These are phyloP conservation scores for Drosophila anomalata DNA, from an alignment of 2,888 invertebrate species.

Conservation along the genomic window DNA sequence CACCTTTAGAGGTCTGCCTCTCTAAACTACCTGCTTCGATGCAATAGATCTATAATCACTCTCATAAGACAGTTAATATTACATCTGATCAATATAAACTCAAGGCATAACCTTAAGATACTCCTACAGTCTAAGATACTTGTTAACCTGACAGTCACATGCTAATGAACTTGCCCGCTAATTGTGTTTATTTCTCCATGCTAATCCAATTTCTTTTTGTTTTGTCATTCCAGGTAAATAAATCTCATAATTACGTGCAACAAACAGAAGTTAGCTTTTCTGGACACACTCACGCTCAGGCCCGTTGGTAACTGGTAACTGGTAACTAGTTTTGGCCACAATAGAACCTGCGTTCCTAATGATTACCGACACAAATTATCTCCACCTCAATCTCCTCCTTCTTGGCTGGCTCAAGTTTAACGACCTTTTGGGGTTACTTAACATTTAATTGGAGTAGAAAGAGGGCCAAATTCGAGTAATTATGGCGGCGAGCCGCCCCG, in stretches of 20 bases:
- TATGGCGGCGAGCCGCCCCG: conserved; percentile 6
- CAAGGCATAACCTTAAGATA: not conserved
- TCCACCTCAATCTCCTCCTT: conserved; percentile 18
- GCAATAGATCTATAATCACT: too few species aligned
- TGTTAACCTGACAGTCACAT: conserved; percentile 2
- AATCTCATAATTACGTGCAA: conserved; percentile 25
- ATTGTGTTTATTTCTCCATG: conserved; percentile 30
- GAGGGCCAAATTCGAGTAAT: conserved; percentile 27
- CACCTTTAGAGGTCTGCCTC: conserved; percentile 21
- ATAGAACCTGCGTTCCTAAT: conserved; percentile 23
- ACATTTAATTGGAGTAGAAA: conserved; percentile 34
- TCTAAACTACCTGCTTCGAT: too few species aligned
- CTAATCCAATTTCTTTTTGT: conserved; percentile 23
- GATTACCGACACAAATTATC: conserved; percentile 28
- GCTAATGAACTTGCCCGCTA: conserved; percentile 31
- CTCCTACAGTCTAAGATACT: conserved; percentile 2
- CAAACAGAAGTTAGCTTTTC: not conserved
- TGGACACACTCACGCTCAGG: too few species aligned
- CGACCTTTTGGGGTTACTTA: conserved; percentile 34
- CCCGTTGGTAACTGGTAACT: conserved; percentile 18
- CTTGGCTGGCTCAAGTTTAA: conserved; percentile 22
- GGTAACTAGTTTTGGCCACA: conserved; percentile 27
- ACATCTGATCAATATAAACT: too few species aligned
- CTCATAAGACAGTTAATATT: too few species aligned
- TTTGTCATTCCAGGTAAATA: conserved; percentile 59